A percentile compares a stretch with the other conserved stretches of the same genome.
phyloP scores from a whole-genome alignment of 2,888 invertebrate genomes.

The Boloria euphrosyne region DNA sequence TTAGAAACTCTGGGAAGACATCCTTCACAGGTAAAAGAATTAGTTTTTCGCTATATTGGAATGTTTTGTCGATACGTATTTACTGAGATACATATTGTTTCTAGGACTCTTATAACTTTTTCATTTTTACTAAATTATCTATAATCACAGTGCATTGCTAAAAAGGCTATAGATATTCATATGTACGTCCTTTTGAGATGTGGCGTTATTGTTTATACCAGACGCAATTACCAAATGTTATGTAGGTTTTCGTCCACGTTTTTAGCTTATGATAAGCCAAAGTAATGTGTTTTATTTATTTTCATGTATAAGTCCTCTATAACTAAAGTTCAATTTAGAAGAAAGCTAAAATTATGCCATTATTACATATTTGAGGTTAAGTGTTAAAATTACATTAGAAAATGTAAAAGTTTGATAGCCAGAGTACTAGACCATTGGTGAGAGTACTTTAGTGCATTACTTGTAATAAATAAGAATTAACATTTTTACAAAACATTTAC shows the following conservation, averaged over 20 bases:
- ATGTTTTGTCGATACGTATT: slow-evolving; percentile 83
- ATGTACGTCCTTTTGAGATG: slow-evolving; percentile 59
- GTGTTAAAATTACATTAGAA: slow-evolving; percentile 46
- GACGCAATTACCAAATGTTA: slow-evolving; percentile 79
- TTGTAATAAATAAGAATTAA: neutral
- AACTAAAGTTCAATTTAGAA: slow-evolving; percentile 8
- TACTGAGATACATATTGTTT: slow-evolving; percentile 56
- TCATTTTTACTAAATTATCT: slow-evolving; percentile 19
- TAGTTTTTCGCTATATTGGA: slow-evolving; percentile 69
- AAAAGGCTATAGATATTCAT: slow-evolving; percentile 29
- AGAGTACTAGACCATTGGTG: slow-evolving; percentile 11
- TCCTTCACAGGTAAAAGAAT: slow-evolving; percentile 91
- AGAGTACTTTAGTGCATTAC: neutral
- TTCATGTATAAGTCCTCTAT: slow-evolving; percentile 3
- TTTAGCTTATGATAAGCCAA: slow-evolving; percentile 43
- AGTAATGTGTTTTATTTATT: slow-evolving; percentile 22
- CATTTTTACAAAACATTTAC: neutral
- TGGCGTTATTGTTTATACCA: slow-evolving; percentile 75
- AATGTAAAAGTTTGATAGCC: slow-evolving; percentile 25
- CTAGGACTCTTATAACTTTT: slow-evolving; percentile 25
- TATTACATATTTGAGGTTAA: slow-evolving; percentile 68
- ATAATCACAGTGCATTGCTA: slow-evolving; percentile 10
- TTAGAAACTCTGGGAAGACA: slow-evolving; percentile 96
- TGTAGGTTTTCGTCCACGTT: slow-evolving; percentile 76
- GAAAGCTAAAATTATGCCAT: slow-evolving; percentile 19